A percentile compares a stretch with the other conserved stretches of the same genome.
Conservation (phyloP, 92 coral and sea anemone genomes). For the Zoanthus solanderi region DNA sequence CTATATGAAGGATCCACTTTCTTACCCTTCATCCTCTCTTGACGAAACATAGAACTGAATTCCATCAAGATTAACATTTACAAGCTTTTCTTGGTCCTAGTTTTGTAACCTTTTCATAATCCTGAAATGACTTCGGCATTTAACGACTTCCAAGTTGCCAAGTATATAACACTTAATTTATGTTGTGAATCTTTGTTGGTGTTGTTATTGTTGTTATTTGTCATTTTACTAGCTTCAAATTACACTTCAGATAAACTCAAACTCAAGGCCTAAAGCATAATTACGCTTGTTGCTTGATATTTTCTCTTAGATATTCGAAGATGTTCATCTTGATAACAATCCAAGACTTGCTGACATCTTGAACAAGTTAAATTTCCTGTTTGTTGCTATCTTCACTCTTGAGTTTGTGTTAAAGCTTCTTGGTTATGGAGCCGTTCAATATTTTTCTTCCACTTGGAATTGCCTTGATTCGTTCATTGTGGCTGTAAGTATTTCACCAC, state of each 20-base stretch:
- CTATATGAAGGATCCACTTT: no score
- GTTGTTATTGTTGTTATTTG: not conserved
- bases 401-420: constrained; percentile 92
- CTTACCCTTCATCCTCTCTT: no score
- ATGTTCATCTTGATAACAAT: constrained; percentile 80
- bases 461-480: constrained; percentile 90
- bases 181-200: not conserved
- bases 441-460: constrained; percentile 93
- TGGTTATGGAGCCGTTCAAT: constrained; percentile 86
- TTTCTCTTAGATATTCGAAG: constrained; percentile 84
- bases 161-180: no score
- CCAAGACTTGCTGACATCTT: constrained; percentile 77
- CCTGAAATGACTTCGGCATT: no score
- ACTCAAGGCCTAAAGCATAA: no score
- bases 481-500: constrained; percentile 68
- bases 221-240: no score
- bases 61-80: no score
- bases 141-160: not conserved
- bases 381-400: constrained; percentile 85
- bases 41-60: no score
- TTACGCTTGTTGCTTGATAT: not conserved
- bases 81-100: no score
- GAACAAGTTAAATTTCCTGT: constrained; percentile 77
- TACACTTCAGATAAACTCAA: no score
- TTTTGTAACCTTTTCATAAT: no score